A percentile compares a stretch with the other conserved stretches of the same genome.
Evolutionary conservation across 2,113 vertebrate species (phyloP).

Genomic region (Nyctibius bracteatus): DNA sequence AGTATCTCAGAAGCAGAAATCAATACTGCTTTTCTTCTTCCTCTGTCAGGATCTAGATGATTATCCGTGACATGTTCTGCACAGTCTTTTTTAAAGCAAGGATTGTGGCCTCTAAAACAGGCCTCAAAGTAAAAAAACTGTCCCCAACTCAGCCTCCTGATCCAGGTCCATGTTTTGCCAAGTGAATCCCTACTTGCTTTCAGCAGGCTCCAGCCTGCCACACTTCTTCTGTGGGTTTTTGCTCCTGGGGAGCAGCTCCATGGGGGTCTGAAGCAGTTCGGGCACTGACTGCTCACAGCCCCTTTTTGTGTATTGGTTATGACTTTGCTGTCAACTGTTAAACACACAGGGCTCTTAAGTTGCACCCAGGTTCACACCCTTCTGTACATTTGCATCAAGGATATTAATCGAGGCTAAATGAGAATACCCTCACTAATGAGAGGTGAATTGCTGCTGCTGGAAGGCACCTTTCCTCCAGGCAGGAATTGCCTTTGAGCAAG

Average conservation of each 20-base stretch:
- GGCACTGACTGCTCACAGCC: neutral
- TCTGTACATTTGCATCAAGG: neutral
- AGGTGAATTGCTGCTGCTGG: neutral
- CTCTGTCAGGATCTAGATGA: neutral
- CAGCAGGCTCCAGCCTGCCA: neutral
- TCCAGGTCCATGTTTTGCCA: neutral
- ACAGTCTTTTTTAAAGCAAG: neutral
- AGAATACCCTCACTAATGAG: neutral
- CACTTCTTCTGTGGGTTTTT: neutral
- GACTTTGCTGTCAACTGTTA: neutral
- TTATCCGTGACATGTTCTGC: neutral
- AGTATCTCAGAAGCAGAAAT: neutral
- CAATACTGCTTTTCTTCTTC: neutral
- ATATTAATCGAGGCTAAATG: neutral
- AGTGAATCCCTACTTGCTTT: neutral
- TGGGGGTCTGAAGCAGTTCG: neutral
- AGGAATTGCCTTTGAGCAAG: neutral
- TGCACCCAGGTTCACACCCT: neutral
- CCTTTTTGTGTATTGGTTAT: neutral
- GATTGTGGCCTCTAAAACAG: neutral
- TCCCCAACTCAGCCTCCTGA: neutral
- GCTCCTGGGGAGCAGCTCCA: neutral
- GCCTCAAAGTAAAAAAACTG: neutral
- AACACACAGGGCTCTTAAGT: neutral
- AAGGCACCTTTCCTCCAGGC: neutral